A percentile compares a stretch with the other conserved stretches of the same genome.
phyloP scores from a whole-genome alignment of 2,888 invertebrate genomes.

The Ommatoiulus sabulosus region DNA sequence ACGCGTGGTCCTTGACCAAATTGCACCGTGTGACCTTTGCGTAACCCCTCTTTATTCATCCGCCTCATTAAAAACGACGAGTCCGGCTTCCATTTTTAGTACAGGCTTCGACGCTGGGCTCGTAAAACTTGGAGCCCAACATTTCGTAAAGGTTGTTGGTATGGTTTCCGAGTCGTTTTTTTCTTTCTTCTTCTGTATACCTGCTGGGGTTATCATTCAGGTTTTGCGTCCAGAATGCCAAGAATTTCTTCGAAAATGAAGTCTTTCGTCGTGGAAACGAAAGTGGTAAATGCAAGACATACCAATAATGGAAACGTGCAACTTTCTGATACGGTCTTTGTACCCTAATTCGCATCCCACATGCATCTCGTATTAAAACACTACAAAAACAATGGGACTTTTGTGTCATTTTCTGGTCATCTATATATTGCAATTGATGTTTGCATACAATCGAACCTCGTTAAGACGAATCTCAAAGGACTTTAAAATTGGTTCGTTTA shows the following conservation, averaged over 20 bases:
- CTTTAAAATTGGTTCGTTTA: too few relatives aligned
- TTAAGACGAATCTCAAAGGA: too few relatives aligned
- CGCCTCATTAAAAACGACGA: not conserved
- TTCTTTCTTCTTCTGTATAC: not conserved
- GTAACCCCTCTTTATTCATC: constrained; percentile 1
- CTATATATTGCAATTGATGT: too few relatives aligned
- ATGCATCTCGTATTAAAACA: too few relatives aligned
- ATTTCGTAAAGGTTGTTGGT: not conserved
- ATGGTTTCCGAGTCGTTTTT: not conserved
- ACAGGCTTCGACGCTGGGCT: not conserved
- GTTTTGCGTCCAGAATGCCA: constrained; percentile 27
- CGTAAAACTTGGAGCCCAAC: not conserved
- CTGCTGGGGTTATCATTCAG: constrained; percentile 26
- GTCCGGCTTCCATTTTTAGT: constrained; percentile 31
- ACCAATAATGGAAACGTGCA: too few relatives aligned
- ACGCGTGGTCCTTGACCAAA: constrained; percentile 47
- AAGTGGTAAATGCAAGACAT: not conserved
- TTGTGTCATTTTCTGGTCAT: too few relatives aligned
- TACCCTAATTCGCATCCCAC: too few relatives aligned
- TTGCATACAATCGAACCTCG: too few relatives aligned
- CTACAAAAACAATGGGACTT: too few relatives aligned
- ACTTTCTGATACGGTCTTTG: too few relatives aligned
- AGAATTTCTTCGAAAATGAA: not conserved
- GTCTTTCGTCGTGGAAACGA: not conserved
- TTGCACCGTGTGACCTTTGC: constrained; percentile 23